Base-by-base conservation (phyloP, 1,140 invertebrate species). In the Campoletis sonorensis region DNA sequence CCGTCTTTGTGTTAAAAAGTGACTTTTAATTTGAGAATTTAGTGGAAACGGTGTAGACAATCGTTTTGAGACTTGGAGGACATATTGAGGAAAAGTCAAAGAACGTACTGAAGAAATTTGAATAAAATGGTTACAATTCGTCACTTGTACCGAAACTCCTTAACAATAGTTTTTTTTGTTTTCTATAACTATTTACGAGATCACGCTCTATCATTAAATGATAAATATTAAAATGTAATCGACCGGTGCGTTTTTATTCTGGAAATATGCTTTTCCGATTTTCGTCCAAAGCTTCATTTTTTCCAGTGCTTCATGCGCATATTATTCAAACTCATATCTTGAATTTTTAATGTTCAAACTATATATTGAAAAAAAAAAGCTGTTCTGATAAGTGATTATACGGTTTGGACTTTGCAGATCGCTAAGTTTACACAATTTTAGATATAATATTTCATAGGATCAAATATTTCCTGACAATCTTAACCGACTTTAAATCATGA, bases 401-500 rank as follows among this genome's bases (percentile, higher is more conserved):
- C 49, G 7, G 30, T 67, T 37, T 61, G 26, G 23, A 61, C 18
- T 58, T 78, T 18, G 37, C 75, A 78, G 49, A 64, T 78, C 61
- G 75, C 75, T 33, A 61, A 61, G 75, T 78, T 78, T 33, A 78
- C 75, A 45, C 16, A 61, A 11, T 64, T 61, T 78, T 26, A 40
- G 15, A 26, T 23, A 78, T 37, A 73, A 40, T 40, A 49, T 73
- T 73, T 49, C 71, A 68, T 76, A 76, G 75, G 71, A 81, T 79
- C 79, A 68, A 80, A 81, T 73, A 79, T 79, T 78, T 81, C 71
- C 80, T 58, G 79, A 83, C 81, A 83, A 81, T 83, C 82, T 81
- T 80, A 70, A 67, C 61, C 75, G 23, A 72, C 26, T n/a, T 33
- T n/a, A 21, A 58, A 79, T 77, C 37, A 49, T 40, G 61, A 61